Evolutionary conservation across 2,797 vertebrate genomes (phyloP), one percentile per base, ranked within the genome.

Genomic region (Pelobates cultripes): DNA sequence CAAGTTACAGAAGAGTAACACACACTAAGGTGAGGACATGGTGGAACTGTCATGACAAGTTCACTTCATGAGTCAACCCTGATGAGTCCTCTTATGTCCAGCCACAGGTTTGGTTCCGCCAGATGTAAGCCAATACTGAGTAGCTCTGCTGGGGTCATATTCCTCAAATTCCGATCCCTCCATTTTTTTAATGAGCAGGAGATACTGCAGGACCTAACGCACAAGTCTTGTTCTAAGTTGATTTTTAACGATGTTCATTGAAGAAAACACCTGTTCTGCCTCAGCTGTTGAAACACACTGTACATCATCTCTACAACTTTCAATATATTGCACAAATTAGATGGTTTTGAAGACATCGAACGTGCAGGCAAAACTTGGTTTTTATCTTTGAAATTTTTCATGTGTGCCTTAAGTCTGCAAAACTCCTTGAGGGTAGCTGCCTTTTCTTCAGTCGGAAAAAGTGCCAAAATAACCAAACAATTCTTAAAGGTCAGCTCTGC

Each of bases 101-200:
- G 15, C n/a, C 9, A 15, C 61, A 15, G 3, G 15, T 40, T 3
- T 64, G 61, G 13, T 15, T 64, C n/a, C 61, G 15, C 61, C n/a
- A 15, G n/a, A 64, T 64, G n/a, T 15, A 64, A 15, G n/a, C 13
- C n/a, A 64, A 17, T 64, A 64, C 61, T 64, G 10, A 64, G n/a
- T 64, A 64, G 61, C 61, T 64, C 61, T 64, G 61, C 61, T 64
- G 61, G 61, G 61, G n/a, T 17, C 61, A 64, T 64, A 64, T 64
- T 64, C 6, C 61, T 17, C 15, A 9, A 9, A 64, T 9, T 64
- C 15, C 0, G 61, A 15, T 4, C 6, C 61, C 15, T 64, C 61
- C 61, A 64, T 17, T 64, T 64, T 47, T 64, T 64, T 51, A 64
- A 64, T 64, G 61, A 64, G 61, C 28, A 51, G 5, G 5, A 51